Conservation (phyloP, 2,888 invertebrate genomes). For the Nemotelus pantherinus region DNA sequence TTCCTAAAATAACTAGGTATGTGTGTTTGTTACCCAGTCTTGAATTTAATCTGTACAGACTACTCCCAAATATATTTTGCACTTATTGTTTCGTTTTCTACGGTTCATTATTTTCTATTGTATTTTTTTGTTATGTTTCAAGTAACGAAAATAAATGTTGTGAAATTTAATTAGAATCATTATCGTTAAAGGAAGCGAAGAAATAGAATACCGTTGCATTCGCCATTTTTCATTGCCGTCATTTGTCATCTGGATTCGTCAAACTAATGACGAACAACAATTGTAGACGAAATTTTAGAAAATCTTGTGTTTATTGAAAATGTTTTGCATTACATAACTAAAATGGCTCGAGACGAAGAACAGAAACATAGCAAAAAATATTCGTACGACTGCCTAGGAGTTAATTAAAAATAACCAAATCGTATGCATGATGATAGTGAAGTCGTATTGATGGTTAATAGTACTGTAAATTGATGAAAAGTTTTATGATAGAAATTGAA, state of each 20-base stretch:
- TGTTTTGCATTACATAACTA: too few species aligned
- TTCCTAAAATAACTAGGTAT: too few species aligned
- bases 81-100: slow-evolving; percentile 36
- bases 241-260: background rate
- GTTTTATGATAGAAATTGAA: too few species aligned
- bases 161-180: slow-evolving; percentile 25
- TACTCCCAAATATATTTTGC: background rate
- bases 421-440: slow-evolving; percentile 23
- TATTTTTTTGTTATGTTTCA: slow-evolving; percentile 26
- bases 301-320: too few species aligned
- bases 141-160: slow-evolving; percentile 29
- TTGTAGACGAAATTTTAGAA: too few species aligned
- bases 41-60: background rate
- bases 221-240: background rate
- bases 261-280: too few species aligned
- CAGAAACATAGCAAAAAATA: background rate
- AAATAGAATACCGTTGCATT: background rate
- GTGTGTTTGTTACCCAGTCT: too few species aligned
- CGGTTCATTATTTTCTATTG: slow-evolving; percentile 14
- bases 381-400: slow-evolving; percentile 17
- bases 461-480: too few species aligned
- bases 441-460: too few species aligned
- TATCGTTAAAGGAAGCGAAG: background rate
- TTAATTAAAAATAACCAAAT: slow-evolving; percentile 47
- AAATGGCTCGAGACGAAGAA: too few species aligned